phyloP scores from a whole-genome alignment of 1,140 invertebrate genomes.

The Metaphire vulgaris region DNA sequence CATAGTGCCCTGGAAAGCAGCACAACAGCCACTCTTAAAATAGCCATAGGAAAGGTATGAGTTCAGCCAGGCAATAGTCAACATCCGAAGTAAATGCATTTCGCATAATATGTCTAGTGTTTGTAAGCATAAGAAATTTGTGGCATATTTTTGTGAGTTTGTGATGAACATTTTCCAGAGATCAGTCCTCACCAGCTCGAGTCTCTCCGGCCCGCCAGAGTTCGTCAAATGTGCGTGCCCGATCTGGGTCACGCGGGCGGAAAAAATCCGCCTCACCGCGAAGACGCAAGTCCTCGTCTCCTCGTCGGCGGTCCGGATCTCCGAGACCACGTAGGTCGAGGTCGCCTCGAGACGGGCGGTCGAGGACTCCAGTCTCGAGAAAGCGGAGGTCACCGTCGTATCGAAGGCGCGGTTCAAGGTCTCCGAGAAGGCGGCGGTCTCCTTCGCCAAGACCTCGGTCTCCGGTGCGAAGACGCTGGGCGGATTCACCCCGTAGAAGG shows the following conservation, averaged over 20 bases:
- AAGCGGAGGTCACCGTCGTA: neutral
- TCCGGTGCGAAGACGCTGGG: neutral
- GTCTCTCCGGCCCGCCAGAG: too few relatives aligned
- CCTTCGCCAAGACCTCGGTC: neutral
- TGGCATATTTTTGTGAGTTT: too few relatives aligned
- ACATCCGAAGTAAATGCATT: too few relatives aligned
- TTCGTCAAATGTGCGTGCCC: too few relatives aligned
- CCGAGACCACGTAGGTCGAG: neutral
- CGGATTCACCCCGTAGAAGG: neutral
- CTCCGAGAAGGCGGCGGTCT: neutral
- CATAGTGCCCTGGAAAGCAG: too few relatives aligned
- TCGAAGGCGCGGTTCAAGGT: neutral
- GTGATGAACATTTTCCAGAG: too few relatives aligned
- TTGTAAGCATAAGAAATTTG: too few relatives aligned
- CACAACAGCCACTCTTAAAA: too few relatives aligned
- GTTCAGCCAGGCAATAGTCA: too few relatives aligned
- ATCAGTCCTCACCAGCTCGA: too few relatives aligned
- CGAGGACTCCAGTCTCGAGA: neutral
- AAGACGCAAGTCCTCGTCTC: neutral
- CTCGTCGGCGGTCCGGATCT: neutral
- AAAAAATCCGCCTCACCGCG: neutral
- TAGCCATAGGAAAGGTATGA: too few relatives aligned
- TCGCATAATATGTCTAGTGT: too few relatives aligned
- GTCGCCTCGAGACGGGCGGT: neutral
- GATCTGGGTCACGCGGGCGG: neutral